Conservation (phyloP, 2,797 vertebrate genomes). For the Antennarius maculatus region DNA sequence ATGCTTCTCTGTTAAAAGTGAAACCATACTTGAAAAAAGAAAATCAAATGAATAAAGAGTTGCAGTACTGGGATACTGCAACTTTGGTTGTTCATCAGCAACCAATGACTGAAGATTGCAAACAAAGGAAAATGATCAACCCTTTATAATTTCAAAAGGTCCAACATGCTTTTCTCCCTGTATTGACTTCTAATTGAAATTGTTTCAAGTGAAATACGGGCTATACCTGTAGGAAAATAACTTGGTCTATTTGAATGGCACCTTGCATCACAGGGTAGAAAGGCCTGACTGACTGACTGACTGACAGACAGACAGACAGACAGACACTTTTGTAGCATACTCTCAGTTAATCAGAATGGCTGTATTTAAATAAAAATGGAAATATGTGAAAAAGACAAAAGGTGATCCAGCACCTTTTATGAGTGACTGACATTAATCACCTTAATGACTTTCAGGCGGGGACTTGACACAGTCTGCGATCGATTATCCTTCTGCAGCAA, state of each 20-base stretch:
- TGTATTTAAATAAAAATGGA: slow-evolving; percentile 57
- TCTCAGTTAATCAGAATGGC: slow-evolving; percentile 56
- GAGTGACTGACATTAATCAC: slow-evolving; percentile 82
- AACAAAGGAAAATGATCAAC: slow-evolving; percentile 9
- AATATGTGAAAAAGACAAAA: slow-evolving; percentile 69
- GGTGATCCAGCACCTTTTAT: slow-evolving; percentile 77
- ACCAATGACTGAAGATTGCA: background rate
- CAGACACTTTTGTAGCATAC: slow-evolving; percentile 42
- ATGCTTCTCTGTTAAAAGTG: no score
- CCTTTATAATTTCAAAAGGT: slow-evolving; percentile 19
- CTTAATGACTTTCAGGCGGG: slow-evolving; percentile 79
- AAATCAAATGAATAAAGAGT: no score
- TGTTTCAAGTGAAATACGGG: slow-evolving; percentile 36
- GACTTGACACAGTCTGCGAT: slow-evolving; percentile 73
- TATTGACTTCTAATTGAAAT: slow-evolving; percentile 24
- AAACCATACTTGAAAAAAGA: no score
- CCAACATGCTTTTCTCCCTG: background rate
- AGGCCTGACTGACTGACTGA: no score
- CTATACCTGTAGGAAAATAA: slow-evolving; percentile 29
- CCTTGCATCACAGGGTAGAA: slow-evolving; percentile 39
- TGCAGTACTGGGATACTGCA: no score
- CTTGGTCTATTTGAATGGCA: slow-evolving; percentile 57
- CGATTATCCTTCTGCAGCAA: slow-evolving; percentile 80
- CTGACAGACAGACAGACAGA: no score
- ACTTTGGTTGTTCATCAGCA: background rate